Evolutionary conservation across 2,797 vertebrate genomes (phyloP).

Genomic region (Astyanax mexicanus): DNA sequence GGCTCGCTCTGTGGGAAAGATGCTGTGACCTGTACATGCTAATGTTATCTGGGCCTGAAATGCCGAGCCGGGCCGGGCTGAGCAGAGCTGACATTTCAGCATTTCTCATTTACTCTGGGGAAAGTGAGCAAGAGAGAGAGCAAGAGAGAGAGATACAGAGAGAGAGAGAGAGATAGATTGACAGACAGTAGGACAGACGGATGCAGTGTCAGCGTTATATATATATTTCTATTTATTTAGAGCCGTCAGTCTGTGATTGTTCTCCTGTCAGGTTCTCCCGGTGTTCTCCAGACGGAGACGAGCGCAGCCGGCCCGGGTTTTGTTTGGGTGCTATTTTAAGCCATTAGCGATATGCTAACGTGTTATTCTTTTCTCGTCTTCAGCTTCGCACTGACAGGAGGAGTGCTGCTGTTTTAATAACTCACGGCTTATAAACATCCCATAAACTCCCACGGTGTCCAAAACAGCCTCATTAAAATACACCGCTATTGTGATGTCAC

Average conservation of each 20-base stretch:
- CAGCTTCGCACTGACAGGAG: no score
- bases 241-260: neutral
- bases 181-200: neutral
- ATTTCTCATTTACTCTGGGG: slow-evolving; percentile 45
- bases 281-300: slow-evolving; percentile 9
- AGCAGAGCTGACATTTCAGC: slow-evolving; percentile 59
- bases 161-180: slow-evolving; percentile 11
- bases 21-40: slow-evolving; percentile 50
- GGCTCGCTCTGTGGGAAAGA: slow-evolving; percentile 22
- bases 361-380: slow-evolving; percentile 33
- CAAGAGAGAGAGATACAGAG: neutral
- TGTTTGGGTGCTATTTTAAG: slow-evolving; percentile 16
- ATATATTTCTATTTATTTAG: neutral
- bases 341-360: neutral
- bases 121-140: slow-evolving; percentile 21
- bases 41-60: slow-evolving; percentile 47
- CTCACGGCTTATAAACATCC: no score
- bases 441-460: no score
- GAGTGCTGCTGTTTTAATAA: no score
- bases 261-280: neutral
- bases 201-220: slow-evolving; percentile 30
- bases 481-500: no score
- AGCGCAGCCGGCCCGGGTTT: neutral
- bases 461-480: no score
- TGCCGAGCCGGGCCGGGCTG: slow-evolving; percentile 42